phyloP scores from a whole-genome alignment of 1,140 invertebrate species.

The Orchestia grillus region DNA sequence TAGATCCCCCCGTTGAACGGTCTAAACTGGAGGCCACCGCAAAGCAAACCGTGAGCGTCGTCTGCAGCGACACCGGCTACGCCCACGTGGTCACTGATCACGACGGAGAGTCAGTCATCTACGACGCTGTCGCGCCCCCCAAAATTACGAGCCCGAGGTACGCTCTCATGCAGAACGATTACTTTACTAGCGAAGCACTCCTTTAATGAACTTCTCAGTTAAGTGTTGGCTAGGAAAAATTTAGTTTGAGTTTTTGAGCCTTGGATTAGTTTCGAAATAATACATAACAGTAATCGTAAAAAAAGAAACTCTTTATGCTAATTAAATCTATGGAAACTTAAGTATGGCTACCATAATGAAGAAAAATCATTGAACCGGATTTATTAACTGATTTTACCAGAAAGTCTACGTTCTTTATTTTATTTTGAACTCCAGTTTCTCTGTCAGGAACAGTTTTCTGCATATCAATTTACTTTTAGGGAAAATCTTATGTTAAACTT shows the following conservation, averaged over 20 bases:
- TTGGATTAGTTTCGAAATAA: too few relatives aligned
- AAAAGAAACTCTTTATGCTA: not conserved
- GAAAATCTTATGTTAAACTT: not conserved
- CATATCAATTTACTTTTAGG: not conserved
- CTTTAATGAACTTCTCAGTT: not conserved
- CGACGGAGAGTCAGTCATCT: slow-evolving; percentile 64
- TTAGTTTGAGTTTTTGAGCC: too few relatives aligned
- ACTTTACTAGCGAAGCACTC: not conserved
- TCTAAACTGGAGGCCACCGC: slow-evolving; percentile 35
- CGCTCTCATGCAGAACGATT: not conserved
- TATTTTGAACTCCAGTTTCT: not conserved
- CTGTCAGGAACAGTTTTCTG: not conserved
- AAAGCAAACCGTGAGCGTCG: slow-evolving; percentile 18
- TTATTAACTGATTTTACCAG: too few relatives aligned
- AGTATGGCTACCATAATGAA: not conserved
- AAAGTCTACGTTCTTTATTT: not conserved
- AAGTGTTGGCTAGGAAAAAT: not conserved
- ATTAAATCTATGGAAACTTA: not conserved
- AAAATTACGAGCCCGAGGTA: slow-evolving; percentile 57
- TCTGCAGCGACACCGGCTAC: slow-evolving; percentile 47
- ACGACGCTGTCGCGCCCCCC: slow-evolving; percentile 65
- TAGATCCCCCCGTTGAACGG: slow-evolving; percentile 63
- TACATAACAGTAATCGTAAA: too few relatives aligned
- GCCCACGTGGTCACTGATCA: slow-evolving; percentile 61
- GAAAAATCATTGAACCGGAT: not conserved